A percentile compares a stretch with the other conserved stretches of the same genome.
phyloP scores from a whole-genome alignment of 2,797 vertebrate species.

The Hippocampus kuda region DNA sequence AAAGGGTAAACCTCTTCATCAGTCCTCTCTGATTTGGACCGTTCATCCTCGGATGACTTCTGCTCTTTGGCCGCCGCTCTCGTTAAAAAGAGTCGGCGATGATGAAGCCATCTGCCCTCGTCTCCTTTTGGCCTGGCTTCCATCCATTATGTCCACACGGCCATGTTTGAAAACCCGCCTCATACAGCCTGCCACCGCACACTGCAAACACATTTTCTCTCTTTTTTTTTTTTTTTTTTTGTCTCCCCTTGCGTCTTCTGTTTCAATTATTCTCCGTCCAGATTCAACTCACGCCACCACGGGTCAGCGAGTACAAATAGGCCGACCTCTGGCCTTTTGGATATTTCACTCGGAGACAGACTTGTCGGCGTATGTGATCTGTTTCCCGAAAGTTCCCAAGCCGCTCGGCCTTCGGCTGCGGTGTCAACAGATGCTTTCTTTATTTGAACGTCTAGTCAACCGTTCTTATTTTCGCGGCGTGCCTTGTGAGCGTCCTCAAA shows the following conservation, averaged over 20 bases:
- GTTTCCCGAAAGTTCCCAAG: conserved; percentile 40
- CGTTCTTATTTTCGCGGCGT: too few species aligned
- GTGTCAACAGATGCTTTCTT: conserved; percentile 42
- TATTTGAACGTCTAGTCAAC: background rate
- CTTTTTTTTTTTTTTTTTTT: background rate
- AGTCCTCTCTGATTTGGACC: background rate
- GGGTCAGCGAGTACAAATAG: conserved; percentile 53
- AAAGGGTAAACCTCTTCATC: background rate
- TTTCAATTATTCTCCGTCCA: conserved; percentile 48
- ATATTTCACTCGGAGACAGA: conserved; percentile 35
- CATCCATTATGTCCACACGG: conserved; percentile 58
- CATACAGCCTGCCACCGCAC: conserved; percentile 42
- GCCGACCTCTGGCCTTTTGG: conserved; percentile 39
- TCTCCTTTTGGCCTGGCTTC: conserved; percentile 47
- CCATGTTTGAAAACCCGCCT: conserved; percentile 57
- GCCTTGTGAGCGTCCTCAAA: background rate
- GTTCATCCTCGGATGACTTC: conserved; percentile 28
- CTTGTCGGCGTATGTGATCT: conserved; percentile 41
- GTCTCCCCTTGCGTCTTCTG: background rate
- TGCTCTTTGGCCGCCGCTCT: conserved; percentile 28
- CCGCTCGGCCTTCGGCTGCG: conserved; percentile 32
- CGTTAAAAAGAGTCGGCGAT: conserved; percentile 51
- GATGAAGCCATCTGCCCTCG: conserved; percentile 54
- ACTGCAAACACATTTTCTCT: conserved; percentile 48
- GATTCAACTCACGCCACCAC: conserved; percentile 28